These are phyloP conservation scores for Hylaeus volcanicus DNA, from an alignment of 1,140 invertebrate species.

Conservation along the genomic window DNA sequence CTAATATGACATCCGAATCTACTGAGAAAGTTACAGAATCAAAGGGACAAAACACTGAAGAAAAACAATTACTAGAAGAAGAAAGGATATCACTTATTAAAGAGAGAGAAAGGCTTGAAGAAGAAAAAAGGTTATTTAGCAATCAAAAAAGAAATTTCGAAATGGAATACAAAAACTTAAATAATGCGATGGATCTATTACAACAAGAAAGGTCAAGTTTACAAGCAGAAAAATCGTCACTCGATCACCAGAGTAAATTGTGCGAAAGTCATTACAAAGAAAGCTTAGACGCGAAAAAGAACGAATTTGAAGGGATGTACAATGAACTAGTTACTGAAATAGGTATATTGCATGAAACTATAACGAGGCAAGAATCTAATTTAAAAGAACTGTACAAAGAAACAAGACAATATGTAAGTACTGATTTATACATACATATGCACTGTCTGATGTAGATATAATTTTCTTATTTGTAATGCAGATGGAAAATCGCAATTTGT, in stretches of 20 bases:
- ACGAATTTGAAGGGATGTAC: conserved; percentile 11
- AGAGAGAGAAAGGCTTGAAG: conserved; percentile 24
- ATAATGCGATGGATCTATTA: conserved; percentile 42
- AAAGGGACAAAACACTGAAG: not conserved
- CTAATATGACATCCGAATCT: conserved; percentile 45
- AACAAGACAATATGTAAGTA: not conserved
- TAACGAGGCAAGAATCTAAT: not conserved
- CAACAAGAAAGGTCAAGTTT: conserved; percentile 57
- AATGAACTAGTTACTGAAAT: not conserved
- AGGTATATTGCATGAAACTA: not conserved
- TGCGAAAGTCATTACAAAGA: conserved; percentile 59
- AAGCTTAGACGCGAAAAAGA: conserved; percentile 39
- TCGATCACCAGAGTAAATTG: conserved; percentile 66
- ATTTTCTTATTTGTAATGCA: conserved; percentile 9
- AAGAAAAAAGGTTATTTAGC: conserved; percentile 46
- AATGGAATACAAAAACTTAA: conserved; percentile 25
- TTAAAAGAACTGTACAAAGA: not conserved
- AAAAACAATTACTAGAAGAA: conserved; percentile 13
- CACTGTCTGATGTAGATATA: not conserved
- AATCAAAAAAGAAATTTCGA: conserved; percentile 38
- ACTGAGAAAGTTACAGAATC: conserved; percentile 19
- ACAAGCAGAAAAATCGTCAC: conserved; percentile 64
- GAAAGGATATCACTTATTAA: not conserved
- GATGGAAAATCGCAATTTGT: conserved; percentile 22
- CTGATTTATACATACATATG: not conserved